These are phyloP conservation scores for Girardinus metallicus DNA, from an alignment of 2,797 vertebrate genomes.

Conservation along the genomic window DNA sequence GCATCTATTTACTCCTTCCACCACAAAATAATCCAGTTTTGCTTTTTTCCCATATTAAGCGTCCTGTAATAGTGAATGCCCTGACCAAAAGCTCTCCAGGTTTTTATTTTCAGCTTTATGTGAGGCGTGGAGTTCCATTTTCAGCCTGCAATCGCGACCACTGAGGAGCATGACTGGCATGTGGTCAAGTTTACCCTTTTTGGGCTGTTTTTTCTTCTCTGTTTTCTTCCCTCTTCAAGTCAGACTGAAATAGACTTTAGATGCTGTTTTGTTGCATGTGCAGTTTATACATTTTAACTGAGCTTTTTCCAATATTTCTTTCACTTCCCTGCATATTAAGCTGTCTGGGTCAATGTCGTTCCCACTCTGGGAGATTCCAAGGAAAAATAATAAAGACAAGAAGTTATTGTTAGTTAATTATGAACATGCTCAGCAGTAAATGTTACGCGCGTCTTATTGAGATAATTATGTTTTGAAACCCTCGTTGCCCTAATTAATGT, in stretches of 20 bases:
- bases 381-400: not conserved
- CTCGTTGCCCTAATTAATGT: not conserved
- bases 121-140: constrained; percentile 68
- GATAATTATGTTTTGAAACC: not conserved
- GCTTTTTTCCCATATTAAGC: constrained; percentile 42
- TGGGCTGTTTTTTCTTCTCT: constrained; percentile 24
- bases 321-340: not conserved
- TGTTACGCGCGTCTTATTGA: not conserved
- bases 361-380: not conserved
- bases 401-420: not conserved
- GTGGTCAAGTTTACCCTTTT: constrained; percentile 65
- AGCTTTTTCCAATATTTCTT: constrained; percentile 20
- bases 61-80: constrained; percentile 41
- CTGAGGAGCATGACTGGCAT: constrained; percentile 61
- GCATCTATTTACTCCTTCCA: constrained; percentile 32
- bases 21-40: constrained; percentile 33
- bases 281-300: constrained; percentile 21
- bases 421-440: not conserved
- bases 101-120: constrained; percentile 74
- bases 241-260: constrained; percentile 58
- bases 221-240: constrained; percentile 31
- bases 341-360: not conserved
- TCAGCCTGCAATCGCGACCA: constrained; percentile 57
- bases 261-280: constrained; percentile 27
- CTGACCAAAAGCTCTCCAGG: constrained; percentile 46